Conservation (phyloP, 1,140 invertebrate genomes). For the Zaprionus ornatus region DNA sequence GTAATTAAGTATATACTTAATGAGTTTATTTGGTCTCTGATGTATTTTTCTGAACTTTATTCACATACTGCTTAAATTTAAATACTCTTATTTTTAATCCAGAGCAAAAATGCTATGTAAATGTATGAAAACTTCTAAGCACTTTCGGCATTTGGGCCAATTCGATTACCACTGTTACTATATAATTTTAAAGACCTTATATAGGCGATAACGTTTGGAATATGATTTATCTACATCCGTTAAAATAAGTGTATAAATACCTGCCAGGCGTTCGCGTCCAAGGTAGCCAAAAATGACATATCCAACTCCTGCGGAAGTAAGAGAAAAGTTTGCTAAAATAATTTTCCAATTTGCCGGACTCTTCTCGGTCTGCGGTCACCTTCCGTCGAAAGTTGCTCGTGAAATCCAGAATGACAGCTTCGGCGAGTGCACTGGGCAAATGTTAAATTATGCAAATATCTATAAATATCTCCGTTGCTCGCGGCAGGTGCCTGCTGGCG, state of each 20-base stretch:
- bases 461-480: slow-evolving; percentile 7
- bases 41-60: no score
- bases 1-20: no score
- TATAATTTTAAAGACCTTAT: neutral
- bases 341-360: slow-evolving; percentile 62
- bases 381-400: slow-evolving; percentile 82
- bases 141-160: no score
- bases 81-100: no score
- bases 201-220: neutral
- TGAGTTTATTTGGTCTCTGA: no score
- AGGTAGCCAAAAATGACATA: slow-evolving; percentile 84
- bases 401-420: slow-evolving; percentile 80
- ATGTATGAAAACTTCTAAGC: no score
- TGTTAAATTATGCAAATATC: slow-evolving; percentile 72
- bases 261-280: slow-evolving; percentile 85
- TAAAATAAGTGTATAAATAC: slow-evolving; percentile 71
- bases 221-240: slow-evolving; percentile 1
- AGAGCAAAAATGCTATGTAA: no score
- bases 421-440: slow-evolving; percentile 43
- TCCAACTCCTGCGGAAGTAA: slow-evolving; percentile 82
- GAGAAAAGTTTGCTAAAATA: slow-evolving; percentile 66
- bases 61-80: no score
- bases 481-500: neutral
- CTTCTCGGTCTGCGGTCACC: slow-evolving; percentile 47
- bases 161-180: no score